phyloP scores from a whole-genome alignment of 1,140 invertebrate genomes.

The Wasmannia auropunctata region DNA sequence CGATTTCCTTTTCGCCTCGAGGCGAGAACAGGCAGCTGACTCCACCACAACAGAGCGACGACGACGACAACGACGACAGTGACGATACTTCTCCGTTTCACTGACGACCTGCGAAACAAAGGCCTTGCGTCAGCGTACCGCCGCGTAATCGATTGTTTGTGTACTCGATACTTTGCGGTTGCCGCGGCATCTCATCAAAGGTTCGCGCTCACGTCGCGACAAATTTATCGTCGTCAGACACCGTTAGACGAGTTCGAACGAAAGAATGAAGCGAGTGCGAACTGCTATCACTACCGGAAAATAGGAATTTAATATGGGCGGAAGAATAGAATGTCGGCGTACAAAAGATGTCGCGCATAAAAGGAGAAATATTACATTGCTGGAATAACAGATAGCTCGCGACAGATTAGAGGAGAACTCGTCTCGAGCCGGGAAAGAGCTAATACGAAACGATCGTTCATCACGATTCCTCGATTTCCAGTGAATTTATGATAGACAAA shows the following conservation, averaged over 20 bases:
- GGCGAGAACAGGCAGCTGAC: conserved; percentile 20
- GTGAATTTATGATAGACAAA: neutral
- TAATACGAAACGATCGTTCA: conserved; percentile 38
- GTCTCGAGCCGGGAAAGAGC: neutral
- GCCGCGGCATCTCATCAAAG: neutral
- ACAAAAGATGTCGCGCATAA: conserved; percentile 46
- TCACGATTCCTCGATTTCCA: conserved; percentile 1
- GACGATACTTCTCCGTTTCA: conserved; percentile 39
- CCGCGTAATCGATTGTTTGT: conserved; percentile 45
- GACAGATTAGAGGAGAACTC: neutral
- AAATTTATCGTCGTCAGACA: neutral
- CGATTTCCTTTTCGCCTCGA: conserved; percentile 26
- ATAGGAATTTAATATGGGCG: conserved; percentile 58
- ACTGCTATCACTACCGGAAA: conserved; percentile 13
- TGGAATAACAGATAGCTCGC: conserved; percentile 45
- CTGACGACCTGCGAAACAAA: conserved; percentile 43
- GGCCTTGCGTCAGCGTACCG: neutral
- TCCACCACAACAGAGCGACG: conserved; percentile 25
- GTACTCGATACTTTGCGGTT: conserved; percentile 26
- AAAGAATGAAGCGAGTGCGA: conserved; percentile 1
- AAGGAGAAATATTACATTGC: conserved; percentile 52
- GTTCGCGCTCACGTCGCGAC: conserved; percentile 1
- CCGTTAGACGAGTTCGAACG: conserved; percentile 3
- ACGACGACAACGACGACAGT: neutral
- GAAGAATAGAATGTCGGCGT: conserved; percentile 26